phyloP scores from a whole-genome alignment of 2,113 vertebrate genomes.

The Entomyzon cyanotis region DNA sequence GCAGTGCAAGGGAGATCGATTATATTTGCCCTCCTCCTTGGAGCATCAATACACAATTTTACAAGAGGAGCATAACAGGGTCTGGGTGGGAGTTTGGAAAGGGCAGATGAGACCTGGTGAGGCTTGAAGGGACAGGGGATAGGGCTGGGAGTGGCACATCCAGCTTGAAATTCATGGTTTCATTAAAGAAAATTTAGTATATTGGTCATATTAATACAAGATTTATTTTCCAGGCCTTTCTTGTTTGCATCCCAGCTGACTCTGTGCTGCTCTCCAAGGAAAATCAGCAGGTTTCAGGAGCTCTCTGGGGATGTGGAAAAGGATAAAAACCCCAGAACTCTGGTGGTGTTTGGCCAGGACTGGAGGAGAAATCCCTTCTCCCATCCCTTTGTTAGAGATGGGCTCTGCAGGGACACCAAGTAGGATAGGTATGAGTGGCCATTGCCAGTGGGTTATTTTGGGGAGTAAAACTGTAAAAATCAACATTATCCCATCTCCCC shows the following conservation, averaged over 20 bases:
- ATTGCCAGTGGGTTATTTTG: background rate
- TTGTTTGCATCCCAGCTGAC: background rate
- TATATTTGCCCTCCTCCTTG: constrained; percentile 28
- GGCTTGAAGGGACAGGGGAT: background rate
- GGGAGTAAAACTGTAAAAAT: background rate
- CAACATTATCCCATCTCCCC: background rate
- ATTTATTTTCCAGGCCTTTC: background rate
- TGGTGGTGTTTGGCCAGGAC: background rate
- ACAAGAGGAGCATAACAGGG: background rate
- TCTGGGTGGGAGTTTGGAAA: background rate
- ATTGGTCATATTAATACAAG: background rate
- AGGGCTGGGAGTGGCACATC: background rate
- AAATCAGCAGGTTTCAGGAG: background rate
- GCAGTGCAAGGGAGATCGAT: background rate
- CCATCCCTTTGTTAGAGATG: background rate
- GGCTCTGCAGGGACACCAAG: background rate
- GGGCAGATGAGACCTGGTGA: background rate
- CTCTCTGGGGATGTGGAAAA: background rate
- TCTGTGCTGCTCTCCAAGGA: background rate
- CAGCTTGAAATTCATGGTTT: background rate
- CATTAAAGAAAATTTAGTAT: background rate
- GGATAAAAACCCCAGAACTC: background rate
- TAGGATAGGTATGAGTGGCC: background rate
- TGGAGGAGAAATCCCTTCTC: background rate
- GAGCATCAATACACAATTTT: background rate